These are phyloP conservation scores for Cecropterus lyciades DNA, from an alignment of 1,140 invertebrate genomes.

Conservation along the genomic window DNA sequence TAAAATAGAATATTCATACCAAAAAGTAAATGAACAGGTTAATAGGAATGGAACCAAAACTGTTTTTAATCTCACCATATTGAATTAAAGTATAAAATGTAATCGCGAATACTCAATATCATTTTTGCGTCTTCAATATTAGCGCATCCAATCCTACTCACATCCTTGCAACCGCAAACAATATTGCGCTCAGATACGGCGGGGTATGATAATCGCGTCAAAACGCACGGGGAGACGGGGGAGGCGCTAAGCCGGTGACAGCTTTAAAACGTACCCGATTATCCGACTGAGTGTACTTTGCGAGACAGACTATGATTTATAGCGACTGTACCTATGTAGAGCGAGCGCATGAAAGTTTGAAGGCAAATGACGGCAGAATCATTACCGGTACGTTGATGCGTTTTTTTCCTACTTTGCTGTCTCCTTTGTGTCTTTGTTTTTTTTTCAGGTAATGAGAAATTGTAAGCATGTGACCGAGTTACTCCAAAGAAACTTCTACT, in stretches of 20 bases:
- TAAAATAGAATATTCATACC: too few species aligned
- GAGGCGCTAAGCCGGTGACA: slow-evolving; percentile 73
- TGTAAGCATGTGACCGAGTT: too few species aligned
- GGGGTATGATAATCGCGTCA: slow-evolving; percentile 83
- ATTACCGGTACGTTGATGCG: slow-evolving; percentile 4
- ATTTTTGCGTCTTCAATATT: slow-evolving; percentile 1
- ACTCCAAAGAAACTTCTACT: too few species aligned
- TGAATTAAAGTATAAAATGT: too few species aligned
- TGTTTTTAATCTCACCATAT: too few species aligned
- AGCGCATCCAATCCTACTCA: slow-evolving; percentile 50
- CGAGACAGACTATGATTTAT: slow-evolving; percentile 69
- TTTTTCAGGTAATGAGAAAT: too few species aligned
- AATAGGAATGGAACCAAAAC: too few species aligned
- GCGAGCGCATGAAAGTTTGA: slow-evolving; percentile 4
- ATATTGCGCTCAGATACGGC: slow-evolving; percentile 79
- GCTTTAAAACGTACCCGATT: slow-evolving; percentile 80
- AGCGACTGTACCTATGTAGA: slow-evolving; percentile 34
- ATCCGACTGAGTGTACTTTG: slow-evolving; percentile 74
- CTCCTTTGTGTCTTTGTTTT: neutral
- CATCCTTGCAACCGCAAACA: slow-evolving; percentile 59
- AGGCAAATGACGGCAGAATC: slow-evolving; percentile 26
- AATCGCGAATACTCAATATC: too few species aligned
- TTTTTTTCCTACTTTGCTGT: neutral
- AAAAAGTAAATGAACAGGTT: too few species aligned
- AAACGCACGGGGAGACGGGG: slow-evolving; percentile 64